These are phyloP conservation scores for Tympanoctomys barrerae DNA, from an alignment of 2,797 vertebrate species.

Conservation along the genomic window DNA sequence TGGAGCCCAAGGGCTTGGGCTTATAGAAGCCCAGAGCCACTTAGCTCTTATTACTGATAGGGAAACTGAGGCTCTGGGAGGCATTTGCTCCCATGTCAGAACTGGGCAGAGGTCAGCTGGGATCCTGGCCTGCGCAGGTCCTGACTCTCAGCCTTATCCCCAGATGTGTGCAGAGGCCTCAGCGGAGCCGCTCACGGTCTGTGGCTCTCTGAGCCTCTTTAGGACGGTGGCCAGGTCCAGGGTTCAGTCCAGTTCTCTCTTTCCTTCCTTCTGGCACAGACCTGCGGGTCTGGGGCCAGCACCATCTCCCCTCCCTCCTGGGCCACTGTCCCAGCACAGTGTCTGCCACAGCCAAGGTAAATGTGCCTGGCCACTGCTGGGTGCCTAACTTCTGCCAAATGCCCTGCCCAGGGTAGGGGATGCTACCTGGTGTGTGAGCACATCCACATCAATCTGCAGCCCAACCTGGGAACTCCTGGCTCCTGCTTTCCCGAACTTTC, in stretches of 20 bases:
- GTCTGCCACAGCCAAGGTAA: slow-evolving; percentile 91
- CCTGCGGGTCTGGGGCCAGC: slow-evolving; percentile 88
- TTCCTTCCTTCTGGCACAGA: slow-evolving; percentile 89
- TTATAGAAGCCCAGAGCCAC: neutral
- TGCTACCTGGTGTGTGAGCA: accelerated
- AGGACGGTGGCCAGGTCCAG: no score
- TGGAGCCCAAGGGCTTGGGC: no score
- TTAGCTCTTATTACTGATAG: neutral
- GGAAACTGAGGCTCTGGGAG: neutral
- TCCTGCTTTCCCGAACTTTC: slow-evolving; percentile 28
- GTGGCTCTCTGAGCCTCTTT: neutral
- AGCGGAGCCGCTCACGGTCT: accelerated
- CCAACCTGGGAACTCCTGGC: neutral
- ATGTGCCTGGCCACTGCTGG: accelerated
- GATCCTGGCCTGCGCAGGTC: accelerated
- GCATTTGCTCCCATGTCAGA: neutral
- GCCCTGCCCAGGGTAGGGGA: neutral
- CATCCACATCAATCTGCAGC: neutral
- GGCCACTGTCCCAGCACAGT: slow-evolving; percentile 88
- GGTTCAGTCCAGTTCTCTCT: neutral
- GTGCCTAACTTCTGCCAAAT: slow-evolving; percentile 47
- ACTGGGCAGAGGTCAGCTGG: neutral
- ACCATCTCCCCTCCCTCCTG: slow-evolving; percentile 89
- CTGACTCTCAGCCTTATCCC: neutral
- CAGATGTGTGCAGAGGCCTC: neutral